Evolutionary conservation across 2,797 vertebrate genomes (phyloP).

Genomic region (Valencia hispanica): DNA sequence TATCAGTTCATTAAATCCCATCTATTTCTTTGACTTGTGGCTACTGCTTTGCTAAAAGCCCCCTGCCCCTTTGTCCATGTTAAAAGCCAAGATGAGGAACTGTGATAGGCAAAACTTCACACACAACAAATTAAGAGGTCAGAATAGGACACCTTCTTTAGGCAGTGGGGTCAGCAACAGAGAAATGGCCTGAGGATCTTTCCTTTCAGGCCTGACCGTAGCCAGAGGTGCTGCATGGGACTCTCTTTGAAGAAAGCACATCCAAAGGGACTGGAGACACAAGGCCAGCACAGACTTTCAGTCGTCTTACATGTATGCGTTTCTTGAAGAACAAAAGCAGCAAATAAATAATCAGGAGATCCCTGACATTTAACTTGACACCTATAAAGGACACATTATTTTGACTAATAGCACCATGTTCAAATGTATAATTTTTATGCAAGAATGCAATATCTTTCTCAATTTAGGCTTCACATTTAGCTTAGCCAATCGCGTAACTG

Average conservation of each 20-base stretch:
- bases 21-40: constrained; percentile 55
- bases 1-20: constrained; percentile 34
- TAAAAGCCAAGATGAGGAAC: constrained; percentile 49
- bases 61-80: constrained; percentile 31
- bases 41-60: constrained; percentile 45
- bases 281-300: constrained; percentile 40
- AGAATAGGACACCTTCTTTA: constrained; percentile 61
- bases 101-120: constrained; percentile 41
- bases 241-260: constrained; percentile 64
- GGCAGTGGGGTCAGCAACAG: constrained; percentile 56
- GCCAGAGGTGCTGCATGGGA: constrained; percentile 48
- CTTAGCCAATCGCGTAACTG: too few species aligned
- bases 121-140: constrained; percentile 56
- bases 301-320: constrained; percentile 22
- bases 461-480: not conserved
- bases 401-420: not conserved
- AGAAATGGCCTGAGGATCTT: constrained; percentile 63
- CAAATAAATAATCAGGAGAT: constrained; percentile 21
- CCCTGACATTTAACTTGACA: constrained; percentile 13
- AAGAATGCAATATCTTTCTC: not conserved
- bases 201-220: constrained; percentile 51
- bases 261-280: constrained; percentile 52
- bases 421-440: constrained; percentile 15
- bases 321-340: constrained; percentile 23
- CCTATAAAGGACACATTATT: constrained; percentile 17